Conservation (phyloP, 2,797 vertebrate genomes). For the Syndactyla subalaris region DNA sequence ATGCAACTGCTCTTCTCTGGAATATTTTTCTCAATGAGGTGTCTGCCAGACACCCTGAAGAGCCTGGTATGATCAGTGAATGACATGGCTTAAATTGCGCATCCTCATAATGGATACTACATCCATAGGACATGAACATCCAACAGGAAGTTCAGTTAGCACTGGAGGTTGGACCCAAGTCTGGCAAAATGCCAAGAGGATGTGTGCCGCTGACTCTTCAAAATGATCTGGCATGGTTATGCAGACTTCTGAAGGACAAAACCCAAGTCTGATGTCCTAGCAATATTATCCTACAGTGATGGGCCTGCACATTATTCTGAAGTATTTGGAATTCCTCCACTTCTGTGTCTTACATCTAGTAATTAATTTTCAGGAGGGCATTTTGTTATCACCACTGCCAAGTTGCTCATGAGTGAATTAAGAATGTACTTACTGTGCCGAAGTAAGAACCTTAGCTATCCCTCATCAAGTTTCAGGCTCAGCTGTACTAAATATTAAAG, state of each 20-base stretch:
- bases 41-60: neutral
- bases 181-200: neutral
- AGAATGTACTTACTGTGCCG: neutral
- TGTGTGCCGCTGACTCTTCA: neutral
- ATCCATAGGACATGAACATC: neutral
- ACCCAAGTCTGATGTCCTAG: neutral
- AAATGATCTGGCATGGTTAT: neutral
- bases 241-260: neutral
- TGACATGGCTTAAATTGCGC: accelerated
- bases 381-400: neutral
- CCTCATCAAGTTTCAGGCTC: neutral
- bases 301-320: neutral
- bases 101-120: neutral
- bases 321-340: neutral
- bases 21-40: neutral
- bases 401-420: neutral
- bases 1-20: neutral
- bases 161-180: neutral
- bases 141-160: neutral
- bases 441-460: neutral
- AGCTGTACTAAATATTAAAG: neutral
- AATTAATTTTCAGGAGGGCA: neutral
- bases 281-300: neutral
- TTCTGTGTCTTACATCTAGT: neutral
- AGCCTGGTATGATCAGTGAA: neutral